Conservation (phyloP, 2,888 invertebrate species). For the Cheiracanthium punctorium region DNA sequence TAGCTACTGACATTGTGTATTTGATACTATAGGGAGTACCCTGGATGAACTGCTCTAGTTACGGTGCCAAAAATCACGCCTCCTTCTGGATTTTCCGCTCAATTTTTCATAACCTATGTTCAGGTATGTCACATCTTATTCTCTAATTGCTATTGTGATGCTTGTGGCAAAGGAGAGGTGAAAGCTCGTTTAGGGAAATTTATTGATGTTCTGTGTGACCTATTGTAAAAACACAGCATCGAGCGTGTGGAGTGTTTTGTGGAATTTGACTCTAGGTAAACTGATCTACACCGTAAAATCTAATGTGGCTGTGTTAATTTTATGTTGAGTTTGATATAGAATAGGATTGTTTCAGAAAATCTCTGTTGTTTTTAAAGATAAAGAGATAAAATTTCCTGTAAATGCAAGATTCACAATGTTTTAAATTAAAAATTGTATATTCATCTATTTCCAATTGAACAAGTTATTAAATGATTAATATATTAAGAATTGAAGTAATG, state of each 20-base stretch:
- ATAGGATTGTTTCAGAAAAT: too few relatives aligned
- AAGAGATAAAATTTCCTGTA: too few relatives aligned
- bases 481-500: too few relatives aligned
- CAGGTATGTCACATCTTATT: conserved; percentile 22
- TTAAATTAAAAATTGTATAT: too few relatives aligned
- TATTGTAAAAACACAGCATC: not conserved
- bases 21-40: conserved; percentile 57
- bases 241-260: not conserved
- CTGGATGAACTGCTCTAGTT: conserved; percentile 19
- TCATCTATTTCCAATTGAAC: too few relatives aligned
- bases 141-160: not conserved
- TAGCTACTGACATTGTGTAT: conserved; percentile 56
- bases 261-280: not conserved
- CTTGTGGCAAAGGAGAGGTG: not conserved
- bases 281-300: not conserved
- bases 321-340: too few relatives aligned
- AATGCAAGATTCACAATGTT: too few relatives aligned
- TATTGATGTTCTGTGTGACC: not conserved
- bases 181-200: not conserved
- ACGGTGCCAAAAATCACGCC: conserved; percentile 36
- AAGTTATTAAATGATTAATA: too few relatives aligned
- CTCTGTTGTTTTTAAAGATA: too few relatives aligned
- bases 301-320: too few relatives aligned
- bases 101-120: not conserved
- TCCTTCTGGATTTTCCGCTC: conserved; percentile 25